Conservation (phyloP, 1,140 invertebrate species). For the Eumeta japonica region DNA sequence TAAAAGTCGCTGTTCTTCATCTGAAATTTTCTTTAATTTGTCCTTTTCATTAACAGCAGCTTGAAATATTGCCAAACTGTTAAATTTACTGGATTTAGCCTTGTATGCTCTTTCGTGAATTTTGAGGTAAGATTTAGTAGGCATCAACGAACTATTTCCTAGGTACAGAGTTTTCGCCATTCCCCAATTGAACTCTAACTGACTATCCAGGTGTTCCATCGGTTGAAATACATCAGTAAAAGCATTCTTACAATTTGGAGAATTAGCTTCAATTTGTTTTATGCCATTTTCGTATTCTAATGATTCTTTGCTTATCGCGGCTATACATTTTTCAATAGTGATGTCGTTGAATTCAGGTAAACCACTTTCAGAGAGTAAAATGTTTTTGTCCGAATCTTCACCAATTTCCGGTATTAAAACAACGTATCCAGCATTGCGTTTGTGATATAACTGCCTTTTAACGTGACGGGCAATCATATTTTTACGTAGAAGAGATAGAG, state of each 20-base stretch:
- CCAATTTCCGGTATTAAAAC: slow-evolving; percentile 82
- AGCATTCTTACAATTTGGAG: slow-evolving; percentile 60
- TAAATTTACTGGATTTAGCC: slow-evolving; percentile 67
- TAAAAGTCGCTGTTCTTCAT: slow-evolving; percentile 70
- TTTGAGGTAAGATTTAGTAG: slow-evolving; percentile 70
- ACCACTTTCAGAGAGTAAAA: slow-evolving; percentile 69
- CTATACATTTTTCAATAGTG: slow-evolving; percentile 79
- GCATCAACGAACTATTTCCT: slow-evolving; percentile 77
- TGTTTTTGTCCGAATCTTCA: slow-evolving; percentile 72
- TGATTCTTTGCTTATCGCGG: slow-evolving; percentile 77
- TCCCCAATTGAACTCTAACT: slow-evolving; percentile 83
- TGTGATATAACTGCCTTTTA: slow-evolving; percentile 43
- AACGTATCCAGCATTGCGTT: slow-evolving; percentile 46
- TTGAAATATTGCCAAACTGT: slow-evolving; percentile 66
- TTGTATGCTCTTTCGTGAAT: slow-evolving; percentile 71
- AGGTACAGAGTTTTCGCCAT: slow-evolving; percentile 79
- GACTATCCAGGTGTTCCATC: slow-evolving; percentile 69
- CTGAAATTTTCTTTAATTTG: slow-evolving; percentile 59
- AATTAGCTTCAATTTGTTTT: slow-evolving; percentile 61
- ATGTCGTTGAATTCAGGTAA: slow-evolving; percentile 78
- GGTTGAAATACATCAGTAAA: slow-evolving; percentile 76
- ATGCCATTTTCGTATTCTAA: slow-evolving; percentile 81
- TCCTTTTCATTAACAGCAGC: slow-evolving; percentile 64
- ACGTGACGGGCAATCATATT: slow-evolving; percentile 33
- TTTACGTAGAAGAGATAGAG: slow-evolving; percentile 41